These are phyloP conservation scores for Mugil cephalus DNA, from an alignment of 2,113 vertebrate species.

Conservation along the genomic window DNA sequence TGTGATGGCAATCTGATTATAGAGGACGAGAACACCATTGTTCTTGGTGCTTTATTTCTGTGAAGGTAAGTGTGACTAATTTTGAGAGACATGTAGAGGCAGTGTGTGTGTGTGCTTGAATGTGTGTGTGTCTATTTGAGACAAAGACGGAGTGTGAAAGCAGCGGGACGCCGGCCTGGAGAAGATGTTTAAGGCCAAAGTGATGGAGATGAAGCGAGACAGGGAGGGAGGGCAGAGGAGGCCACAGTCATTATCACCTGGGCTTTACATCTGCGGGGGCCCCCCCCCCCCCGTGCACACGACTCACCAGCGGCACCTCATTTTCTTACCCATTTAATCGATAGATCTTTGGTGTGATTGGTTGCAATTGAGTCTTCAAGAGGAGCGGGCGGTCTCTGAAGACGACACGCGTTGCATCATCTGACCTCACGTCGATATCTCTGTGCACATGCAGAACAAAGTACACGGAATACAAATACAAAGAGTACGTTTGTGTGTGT, in stretches of 20 bases:
- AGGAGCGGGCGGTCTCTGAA: conserved; percentile 26
- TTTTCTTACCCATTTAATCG: conserved; percentile 67
- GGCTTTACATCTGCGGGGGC: conserved; percentile 20
- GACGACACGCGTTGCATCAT: conserved; percentile 51
- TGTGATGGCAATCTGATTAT: conserved; percentile 41
- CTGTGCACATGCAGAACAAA: conserved; percentile 18
- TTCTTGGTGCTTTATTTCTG: conserved; percentile 67
- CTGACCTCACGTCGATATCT: conserved; percentile 23
- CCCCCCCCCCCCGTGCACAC: conserved; percentile 9
- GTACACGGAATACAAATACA: too few species aligned
- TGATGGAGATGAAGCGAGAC: conserved; percentile 58
- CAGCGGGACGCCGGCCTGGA: conserved; percentile 43
- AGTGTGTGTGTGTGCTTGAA: neutral
- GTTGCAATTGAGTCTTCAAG: conserved; percentile 67
- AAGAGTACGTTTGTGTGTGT: too few species aligned
- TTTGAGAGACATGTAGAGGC: conserved; percentile 62
- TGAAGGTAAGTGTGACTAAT: conserved; percentile 77
- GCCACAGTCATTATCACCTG: conserved; percentile 64
- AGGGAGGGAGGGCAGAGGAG: conserved; percentile 34
- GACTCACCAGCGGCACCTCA: conserved; percentile 34
- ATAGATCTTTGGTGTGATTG: conserved; percentile 78
- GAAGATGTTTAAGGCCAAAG: conserved; percentile 55
- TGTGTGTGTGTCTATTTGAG: conserved; percentile 35
- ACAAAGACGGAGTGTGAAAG: conserved; percentile 34
- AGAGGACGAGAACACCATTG: conserved; percentile 38